Percentiles rank a stretch among this genome's conserved stretches.
Evolutionary conservation across 53 echinoderm and acorn worm genomes (phyloP).

Genomic region (Echinarachnius parma): DNA sequence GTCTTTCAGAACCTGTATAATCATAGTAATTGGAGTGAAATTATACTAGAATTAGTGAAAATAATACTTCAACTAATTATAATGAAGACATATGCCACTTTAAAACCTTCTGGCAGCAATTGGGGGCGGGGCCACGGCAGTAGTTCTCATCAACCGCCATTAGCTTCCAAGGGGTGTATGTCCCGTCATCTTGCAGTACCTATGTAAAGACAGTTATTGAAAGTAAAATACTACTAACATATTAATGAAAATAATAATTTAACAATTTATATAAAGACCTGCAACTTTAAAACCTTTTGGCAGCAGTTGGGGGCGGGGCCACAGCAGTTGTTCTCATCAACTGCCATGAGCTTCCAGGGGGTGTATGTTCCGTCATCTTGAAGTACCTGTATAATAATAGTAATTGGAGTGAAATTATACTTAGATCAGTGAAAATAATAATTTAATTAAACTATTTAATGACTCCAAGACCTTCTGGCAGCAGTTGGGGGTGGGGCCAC

Average conservation of each 20-base stretch:
- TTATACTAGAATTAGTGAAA: too few species aligned
- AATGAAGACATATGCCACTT: too few species aligned
- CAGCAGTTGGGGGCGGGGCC: constrained; percentile 76
- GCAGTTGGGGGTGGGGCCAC: constrained; percentile 70
- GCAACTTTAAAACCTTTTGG: constrained; percentile 74
- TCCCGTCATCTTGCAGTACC: constrained; percentile 91
- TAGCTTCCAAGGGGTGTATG: constrained; percentile 86
- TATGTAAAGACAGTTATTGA: too few species aligned
- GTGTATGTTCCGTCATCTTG: constrained; percentile 89
- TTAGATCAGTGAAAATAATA: too few species aligned
- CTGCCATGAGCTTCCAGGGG: constrained; percentile 83
- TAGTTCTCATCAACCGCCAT: constrained; percentile 81
- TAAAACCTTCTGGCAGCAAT: constrained; percentile 75
- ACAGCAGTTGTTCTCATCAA: constrained; percentile 78
- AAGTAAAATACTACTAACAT: too few species aligned
- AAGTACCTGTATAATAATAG: constrained; percentile 73
- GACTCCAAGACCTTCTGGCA: constrained; percentile 82
- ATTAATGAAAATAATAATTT: too few species aligned
- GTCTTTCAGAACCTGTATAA: constrained; percentile 76
- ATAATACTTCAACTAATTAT: too few species aligned
- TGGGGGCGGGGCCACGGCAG: constrained; percentile 66
- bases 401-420: too few species aligned
- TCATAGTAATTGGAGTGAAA: too few species aligned
- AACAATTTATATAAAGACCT: too few species aligned
- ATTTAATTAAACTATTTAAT: too few species aligned